These are phyloP conservation scores for Pitta sordida DNA, from an alignment of 2,113 vertebrate species.

Conservation along the genomic window DNA sequence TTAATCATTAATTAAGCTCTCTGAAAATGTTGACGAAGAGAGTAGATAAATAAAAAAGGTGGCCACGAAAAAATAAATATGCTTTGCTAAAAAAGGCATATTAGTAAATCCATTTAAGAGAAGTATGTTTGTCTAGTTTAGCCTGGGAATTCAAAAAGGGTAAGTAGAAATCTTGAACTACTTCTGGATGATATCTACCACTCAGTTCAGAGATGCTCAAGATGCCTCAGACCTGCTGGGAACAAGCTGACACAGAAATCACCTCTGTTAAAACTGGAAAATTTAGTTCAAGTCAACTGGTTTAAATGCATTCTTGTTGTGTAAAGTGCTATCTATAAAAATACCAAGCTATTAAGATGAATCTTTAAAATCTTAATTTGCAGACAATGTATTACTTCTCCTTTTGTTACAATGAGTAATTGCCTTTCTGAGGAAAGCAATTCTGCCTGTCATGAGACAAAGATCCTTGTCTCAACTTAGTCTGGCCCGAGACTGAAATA, in stretches of 20 bases:
- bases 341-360: not conserved
- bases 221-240: not conserved
- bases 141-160: not conserved
- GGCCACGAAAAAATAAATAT: not conserved
- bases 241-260: not conserved
- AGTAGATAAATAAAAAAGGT: not conserved
- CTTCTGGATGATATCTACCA: not conserved
- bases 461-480: not conserved
- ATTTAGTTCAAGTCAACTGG: not conserved
- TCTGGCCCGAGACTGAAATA: not conserved
- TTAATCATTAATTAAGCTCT: not conserved
- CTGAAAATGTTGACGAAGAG: not conserved
- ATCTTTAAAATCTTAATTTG: not conserved
- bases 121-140: not conserved
- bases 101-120: not conserved
- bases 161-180: not conserved
- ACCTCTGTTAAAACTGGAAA: not conserved
- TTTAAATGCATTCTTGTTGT: not conserved
- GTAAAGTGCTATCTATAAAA: not conserved
- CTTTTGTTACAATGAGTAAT: not conserved
- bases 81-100: not conserved
- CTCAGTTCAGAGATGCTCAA: not conserved
- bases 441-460: not conserved
- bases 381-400: not conserved
- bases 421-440: not conserved